These are phyloP conservation scores for Torymus tubicola DNA, from an alignment of 2,888 invertebrate species.

Conservation along the genomic window DNA sequence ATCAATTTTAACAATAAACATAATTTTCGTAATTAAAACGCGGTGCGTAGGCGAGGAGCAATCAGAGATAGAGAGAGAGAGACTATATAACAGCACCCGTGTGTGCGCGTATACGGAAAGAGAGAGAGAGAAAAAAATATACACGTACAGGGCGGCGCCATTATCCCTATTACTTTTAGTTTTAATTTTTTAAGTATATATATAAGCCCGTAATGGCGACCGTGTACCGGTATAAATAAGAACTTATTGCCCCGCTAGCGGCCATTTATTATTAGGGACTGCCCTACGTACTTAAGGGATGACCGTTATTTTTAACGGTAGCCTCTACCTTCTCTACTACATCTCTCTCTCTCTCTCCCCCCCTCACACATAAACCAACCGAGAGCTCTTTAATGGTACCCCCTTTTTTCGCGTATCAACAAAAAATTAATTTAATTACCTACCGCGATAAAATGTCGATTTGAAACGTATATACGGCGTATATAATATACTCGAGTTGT, in stretches of 20 bases:
- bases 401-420: neutral
- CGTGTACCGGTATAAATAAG: constrained; percentile 26
- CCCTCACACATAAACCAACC: constrained; percentile 1
- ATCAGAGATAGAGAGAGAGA: no score
- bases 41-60: no score
- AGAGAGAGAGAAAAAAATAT: neutral
- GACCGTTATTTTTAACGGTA: constrained; percentile 49
- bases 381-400: neutral
- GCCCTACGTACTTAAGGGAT: constrained; percentile 45
- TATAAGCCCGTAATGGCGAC: constrained; percentile 10
- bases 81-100: no score
- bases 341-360: neutral
- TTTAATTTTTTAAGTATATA: constrained; percentile 23
- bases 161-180: constrained; percentile 18
- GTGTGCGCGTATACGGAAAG: constrained; percentile 11
- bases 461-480: no score
- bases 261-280: constrained; percentile 37
- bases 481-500: no score
- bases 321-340: no score
- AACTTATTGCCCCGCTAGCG: constrained; percentile 32
- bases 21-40: no score
- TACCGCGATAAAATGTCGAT: no score
- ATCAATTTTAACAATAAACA: no score
- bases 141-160: neutral
- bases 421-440: no score